Percentiles rank a stretch among this genome's conserved stretches.
phyloP scores from a whole-genome alignment of 2,888 invertebrate genomes.

The Stegana nigrithorax region DNA sequence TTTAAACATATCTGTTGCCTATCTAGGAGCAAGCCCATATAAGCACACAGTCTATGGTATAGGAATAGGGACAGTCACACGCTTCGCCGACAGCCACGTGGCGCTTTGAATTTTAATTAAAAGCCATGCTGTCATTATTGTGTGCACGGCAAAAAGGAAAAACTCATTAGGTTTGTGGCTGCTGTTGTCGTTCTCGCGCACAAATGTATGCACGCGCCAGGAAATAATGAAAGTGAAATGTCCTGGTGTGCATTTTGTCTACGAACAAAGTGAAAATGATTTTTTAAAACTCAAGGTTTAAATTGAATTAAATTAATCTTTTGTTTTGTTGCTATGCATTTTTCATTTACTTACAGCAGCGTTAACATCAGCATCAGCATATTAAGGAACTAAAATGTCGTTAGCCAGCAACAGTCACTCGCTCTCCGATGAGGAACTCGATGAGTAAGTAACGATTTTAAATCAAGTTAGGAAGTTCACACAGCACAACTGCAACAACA shows the following conservation, averaged over 20 bases:
- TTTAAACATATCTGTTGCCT: no score
- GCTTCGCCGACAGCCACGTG: constrained; percentile 11
- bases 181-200: no score
- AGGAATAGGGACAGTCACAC: not conserved
- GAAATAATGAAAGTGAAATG: no score
- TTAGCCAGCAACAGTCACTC: constrained; percentile 67
- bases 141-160: constrained; percentile 3
- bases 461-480: no score
- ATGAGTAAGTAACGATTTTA: constrained; percentile 83
- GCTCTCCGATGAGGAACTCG: constrained; percentile 77
- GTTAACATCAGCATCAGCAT: not conserved
- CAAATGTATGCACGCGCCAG: constrained; percentile 1
- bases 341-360: constrained; percentile 31
- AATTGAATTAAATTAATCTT: not conserved
- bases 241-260: no score
- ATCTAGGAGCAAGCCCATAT: no score
- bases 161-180: constrained; percentile 22
- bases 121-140: constrained; percentile 49
- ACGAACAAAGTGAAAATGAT: no score
- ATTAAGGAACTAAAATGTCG: constrained; percentile 47
- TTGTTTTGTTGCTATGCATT: no score
- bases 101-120: constrained; percentile 52
- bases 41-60: constrained; percentile 21
- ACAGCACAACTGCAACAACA: no score
- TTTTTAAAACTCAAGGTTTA: not conserved